phyloP scores from a whole-genome alignment of 1,140 invertebrate species.

The Magallana gigas region DNA sequence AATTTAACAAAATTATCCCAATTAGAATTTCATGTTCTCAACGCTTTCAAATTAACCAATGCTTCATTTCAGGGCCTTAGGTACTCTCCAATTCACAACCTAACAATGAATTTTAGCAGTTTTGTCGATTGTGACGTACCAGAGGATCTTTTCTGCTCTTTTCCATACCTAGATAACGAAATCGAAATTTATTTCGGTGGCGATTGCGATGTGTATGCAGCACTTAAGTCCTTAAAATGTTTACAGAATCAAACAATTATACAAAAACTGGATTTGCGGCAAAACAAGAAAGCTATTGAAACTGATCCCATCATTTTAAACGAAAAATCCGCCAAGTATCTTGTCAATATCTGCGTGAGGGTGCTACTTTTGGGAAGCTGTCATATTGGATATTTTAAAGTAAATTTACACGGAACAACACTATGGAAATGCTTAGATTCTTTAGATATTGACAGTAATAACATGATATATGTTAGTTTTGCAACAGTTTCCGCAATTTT shows the following conservation, averaged over 20 bases:
- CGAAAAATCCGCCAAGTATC: too few species aligned
- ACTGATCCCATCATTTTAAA: too few species aligned
- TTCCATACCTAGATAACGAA: background rate
- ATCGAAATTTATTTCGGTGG: background rate
- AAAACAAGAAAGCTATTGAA: too few species aligned
- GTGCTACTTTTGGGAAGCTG: too few species aligned
- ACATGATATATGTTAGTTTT: too few species aligned
- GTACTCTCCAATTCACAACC: background rate
- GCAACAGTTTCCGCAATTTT: too few species aligned
- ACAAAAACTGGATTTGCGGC: background rate
- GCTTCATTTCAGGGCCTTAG: background rate
- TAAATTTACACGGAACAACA: too few species aligned
- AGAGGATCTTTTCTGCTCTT: background rate
- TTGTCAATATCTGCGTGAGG: too few species aligned
- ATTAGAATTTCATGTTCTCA: background rate
- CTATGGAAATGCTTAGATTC: too few species aligned
- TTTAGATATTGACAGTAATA: too few species aligned
- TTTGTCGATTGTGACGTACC: background rate
- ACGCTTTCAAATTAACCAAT: background rate
- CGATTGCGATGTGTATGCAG: background rate
- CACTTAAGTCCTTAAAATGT: background rate
- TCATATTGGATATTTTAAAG: too few species aligned
- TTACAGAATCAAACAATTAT: background rate
- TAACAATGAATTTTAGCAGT: background rate
- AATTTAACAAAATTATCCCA: background rate